phyloP scores from a whole-genome alignment of 2,797 vertebrate genomes.

The Mormyrus hasselquistii region DNA sequence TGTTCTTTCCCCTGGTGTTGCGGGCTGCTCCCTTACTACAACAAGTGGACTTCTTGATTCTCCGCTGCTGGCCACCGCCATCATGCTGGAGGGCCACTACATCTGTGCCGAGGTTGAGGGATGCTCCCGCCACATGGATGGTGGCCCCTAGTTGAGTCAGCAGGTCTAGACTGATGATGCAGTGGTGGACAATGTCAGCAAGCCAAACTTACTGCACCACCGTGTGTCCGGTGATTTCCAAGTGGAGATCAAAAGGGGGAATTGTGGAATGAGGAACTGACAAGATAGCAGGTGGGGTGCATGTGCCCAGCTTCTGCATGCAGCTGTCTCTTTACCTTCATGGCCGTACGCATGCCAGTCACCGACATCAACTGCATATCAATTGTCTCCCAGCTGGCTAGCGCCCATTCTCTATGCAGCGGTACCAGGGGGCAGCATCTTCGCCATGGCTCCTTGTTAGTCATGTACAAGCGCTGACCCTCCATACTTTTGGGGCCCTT shows the following conservation, averaged over 20 bases:
- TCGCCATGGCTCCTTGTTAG: too few species aligned
- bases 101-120: not conserved
- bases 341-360: not conserved
- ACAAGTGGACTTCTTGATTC: not conserved
- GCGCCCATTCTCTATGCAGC: too few species aligned
- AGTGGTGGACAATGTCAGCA: not conserved
- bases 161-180: not conserved
- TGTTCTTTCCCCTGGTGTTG: not conserved
- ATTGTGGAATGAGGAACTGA: too few species aligned
- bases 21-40: not conserved
- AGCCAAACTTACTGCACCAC: not conserved
- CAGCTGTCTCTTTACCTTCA: too few species aligned
- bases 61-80: not conserved
- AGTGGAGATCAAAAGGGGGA: too few species aligned
- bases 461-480: too few species aligned
- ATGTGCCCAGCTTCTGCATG: too few species aligned
- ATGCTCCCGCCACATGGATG: not conserved
- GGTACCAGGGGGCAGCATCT: too few species aligned
- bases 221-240: not conserved
- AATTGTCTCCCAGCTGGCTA: too few species aligned
- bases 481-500: too few species aligned
- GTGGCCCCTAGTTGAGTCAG: not conserved
- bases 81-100: not conserved
- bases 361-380: not conserved
- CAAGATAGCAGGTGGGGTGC: too few species aligned